phyloP scores from a whole-genome alignment of 2,888 invertebrate species.

The Lysandra coridon region DNA sequence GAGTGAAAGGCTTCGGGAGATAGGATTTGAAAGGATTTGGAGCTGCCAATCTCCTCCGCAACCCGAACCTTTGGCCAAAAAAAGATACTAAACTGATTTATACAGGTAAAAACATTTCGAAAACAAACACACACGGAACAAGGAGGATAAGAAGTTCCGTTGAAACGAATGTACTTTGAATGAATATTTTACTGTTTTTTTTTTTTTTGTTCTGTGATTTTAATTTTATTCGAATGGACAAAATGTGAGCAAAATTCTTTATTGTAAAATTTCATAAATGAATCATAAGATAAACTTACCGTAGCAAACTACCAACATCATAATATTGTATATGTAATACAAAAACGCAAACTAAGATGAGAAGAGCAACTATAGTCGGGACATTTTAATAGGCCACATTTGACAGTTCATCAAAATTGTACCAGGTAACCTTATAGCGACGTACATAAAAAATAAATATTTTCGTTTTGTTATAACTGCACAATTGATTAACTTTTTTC shows the following conservation, averaged over 20 bases:
- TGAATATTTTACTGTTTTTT: background rate
- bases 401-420: too few species aligned
- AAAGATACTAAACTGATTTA: constrained; percentile 67
- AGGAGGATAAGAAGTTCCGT: background rate
- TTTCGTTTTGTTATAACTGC: too few species aligned
- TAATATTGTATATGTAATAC: background rate
- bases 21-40: constrained; percentile 72
- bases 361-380: background rate
- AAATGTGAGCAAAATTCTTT: background rate
- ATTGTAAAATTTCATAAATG: background rate
- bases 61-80: constrained; percentile 63
- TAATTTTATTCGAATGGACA: background rate
- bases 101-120: constrained; percentile 43
- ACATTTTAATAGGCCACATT: too few species aligned
- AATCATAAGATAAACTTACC: background rate
- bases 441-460: too few species aligned
- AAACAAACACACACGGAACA: constrained; percentile 24
- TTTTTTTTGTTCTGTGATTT: too few species aligned
- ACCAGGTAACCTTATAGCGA: too few species aligned
- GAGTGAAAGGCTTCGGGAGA: constrained; percentile 52
- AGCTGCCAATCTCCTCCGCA: constrained; percentile 65
- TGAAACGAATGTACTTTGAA: background rate
- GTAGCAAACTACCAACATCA: background rate
- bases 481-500: too few species aligned
- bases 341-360: background rate